A percentile compares a stretch with the other conserved stretches of the same genome.
Conservation (phyloP, 2,797 vertebrate species). For the Malacoctenus gilli region DNA sequence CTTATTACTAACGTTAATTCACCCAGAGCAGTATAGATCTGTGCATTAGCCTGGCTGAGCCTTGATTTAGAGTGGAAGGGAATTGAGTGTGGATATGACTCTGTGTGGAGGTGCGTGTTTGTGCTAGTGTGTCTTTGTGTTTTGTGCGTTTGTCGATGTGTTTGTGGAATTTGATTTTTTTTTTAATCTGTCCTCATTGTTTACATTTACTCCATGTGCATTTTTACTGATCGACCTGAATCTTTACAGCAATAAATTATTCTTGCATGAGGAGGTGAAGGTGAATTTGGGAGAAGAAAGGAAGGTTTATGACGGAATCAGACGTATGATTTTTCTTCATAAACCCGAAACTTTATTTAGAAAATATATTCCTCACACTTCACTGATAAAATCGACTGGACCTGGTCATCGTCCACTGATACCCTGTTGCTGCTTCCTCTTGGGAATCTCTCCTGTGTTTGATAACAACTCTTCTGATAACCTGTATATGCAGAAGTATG, state of each 20-base stretch:
- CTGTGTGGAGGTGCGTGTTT: constrained; percentile 16
- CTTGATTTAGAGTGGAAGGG: constrained; percentile 79
- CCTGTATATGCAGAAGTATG: constrained; percentile 37
- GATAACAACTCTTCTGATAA: constrained; percentile 72
- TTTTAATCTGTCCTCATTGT: no score
- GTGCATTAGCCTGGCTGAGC: constrained; percentile 85
- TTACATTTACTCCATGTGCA: no score
- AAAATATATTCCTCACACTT: no score
- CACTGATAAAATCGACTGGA: constrained; percentile 43
- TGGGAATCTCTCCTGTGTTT: constrained; percentile 64
- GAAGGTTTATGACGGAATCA: no score
- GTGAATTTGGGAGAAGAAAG: no score
- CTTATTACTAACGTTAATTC: constrained; percentile 99
- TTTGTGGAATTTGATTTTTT: constrained; percentile 15
- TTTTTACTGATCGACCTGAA: no score
- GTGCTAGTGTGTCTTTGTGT: constrained; percentile 8
- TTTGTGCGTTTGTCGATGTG: constrained; percentile 3
- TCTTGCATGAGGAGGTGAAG: no score
- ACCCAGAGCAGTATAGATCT: constrained; percentile 93
- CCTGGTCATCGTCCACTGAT: constrained; percentile 55
- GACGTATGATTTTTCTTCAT: no score
- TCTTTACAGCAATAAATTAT: no score
- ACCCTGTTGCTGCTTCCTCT: constrained; percentile 46
- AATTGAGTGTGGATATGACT: constrained; percentile 54
- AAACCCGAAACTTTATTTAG: no score